Evolutionary conservation across 2,888 invertebrate species (phyloP).

Genomic region (Orthonychiurus folsomi): DNA sequence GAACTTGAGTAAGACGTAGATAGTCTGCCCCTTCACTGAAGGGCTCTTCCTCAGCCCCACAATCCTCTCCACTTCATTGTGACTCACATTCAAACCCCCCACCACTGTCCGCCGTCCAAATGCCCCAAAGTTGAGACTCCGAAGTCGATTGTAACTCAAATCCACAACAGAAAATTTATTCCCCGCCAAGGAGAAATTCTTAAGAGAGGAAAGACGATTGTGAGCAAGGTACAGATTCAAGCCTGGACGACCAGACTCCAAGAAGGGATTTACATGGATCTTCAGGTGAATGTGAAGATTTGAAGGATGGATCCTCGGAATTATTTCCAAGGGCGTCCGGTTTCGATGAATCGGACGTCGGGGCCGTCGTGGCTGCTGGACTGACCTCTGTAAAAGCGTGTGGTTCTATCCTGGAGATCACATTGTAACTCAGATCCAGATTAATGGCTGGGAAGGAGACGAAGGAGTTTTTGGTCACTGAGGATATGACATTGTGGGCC

Average conservation of each 20-base stretch:
- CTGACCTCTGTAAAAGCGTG: conserved; percentile 53
- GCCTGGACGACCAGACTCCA: conserved; percentile 17
- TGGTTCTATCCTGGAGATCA: conserved; percentile 57
- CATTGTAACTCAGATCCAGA: conserved; percentile 54
- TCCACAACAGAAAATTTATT: conserved; percentile 37
- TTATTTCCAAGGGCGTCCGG: too few relatives aligned
- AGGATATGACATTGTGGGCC: conserved; percentile 46
- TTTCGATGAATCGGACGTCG: too few relatives aligned
- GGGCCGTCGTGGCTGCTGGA: too few relatives aligned
- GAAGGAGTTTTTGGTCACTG: conserved; percentile 30
- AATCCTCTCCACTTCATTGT: conserved; percentile 64
- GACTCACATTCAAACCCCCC: conserved; percentile 66
- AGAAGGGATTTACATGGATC: background rate
- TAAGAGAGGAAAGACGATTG: conserved; percentile 62
- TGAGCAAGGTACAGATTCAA: conserved; percentile 59
- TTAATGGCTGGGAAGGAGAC: conserved; percentile 38
- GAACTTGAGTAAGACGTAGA: conserved; percentile 21
- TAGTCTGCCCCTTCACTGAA: background rate
- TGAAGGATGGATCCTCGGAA: too few relatives aligned
- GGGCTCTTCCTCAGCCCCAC: conserved; percentile 50
- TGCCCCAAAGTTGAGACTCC: conserved; percentile 62
- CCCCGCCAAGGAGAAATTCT: conserved; percentile 65
- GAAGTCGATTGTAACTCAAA: conserved; percentile 45
- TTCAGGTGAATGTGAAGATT: too few relatives aligned
- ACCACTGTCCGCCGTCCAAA: conserved; percentile 68